Percentiles rank a stretch among this genome's conserved stretches.
Evolutionary conservation across 2,888 invertebrate genomes (phyloP).

Genomic region (Encarsia formosa): DNA sequence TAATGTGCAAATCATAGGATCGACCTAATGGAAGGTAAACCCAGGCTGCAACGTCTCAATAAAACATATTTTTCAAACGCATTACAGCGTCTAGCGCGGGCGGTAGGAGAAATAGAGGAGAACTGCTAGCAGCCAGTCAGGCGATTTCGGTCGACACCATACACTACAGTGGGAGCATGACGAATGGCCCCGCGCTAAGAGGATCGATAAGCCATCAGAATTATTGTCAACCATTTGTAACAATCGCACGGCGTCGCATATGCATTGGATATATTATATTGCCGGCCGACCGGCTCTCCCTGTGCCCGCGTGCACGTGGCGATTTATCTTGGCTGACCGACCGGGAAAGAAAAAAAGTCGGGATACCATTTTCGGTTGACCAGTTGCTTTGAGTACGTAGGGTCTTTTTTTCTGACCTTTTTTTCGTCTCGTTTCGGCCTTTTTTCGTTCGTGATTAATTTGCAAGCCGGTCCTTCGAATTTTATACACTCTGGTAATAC

Average conservation of each 20-base stretch:
- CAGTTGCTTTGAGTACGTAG: too few relatives aligned
- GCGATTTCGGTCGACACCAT: constrained; percentile 21
- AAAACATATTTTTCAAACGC: too few relatives aligned
- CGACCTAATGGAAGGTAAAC: too few relatives aligned
- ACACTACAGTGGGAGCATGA: constrained; percentile 19
- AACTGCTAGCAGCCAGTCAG: neutral
- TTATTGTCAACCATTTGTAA: constrained; percentile 32
- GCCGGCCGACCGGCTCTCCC: too few relatives aligned
- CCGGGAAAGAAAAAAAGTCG: constrained; percentile 2
- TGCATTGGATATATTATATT: neutral
- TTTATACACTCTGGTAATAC: too few relatives aligned
- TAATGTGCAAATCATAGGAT: too few relatives aligned
- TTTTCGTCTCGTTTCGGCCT: too few relatives aligned
- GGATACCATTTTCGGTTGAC: constrained; percentile 13
- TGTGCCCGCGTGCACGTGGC: neutral
- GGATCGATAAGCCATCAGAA: constrained; percentile 29
- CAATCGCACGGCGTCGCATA: constrained; percentile 20
- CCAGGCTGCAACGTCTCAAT: too few relatives aligned
- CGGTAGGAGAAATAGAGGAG: neutral
- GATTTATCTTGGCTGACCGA: constrained; percentile 28
- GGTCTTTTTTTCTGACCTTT: too few relatives aligned
- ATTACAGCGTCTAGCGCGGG: too few relatives aligned
- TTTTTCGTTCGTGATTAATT: constrained; percentile 12
- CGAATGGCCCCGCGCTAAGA: constrained; percentile 24
- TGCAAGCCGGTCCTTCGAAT: too few relatives aligned